Base-by-base conservation (phyloP, 2,888 invertebrate species). In the Eupithecia exiguata region DNA sequence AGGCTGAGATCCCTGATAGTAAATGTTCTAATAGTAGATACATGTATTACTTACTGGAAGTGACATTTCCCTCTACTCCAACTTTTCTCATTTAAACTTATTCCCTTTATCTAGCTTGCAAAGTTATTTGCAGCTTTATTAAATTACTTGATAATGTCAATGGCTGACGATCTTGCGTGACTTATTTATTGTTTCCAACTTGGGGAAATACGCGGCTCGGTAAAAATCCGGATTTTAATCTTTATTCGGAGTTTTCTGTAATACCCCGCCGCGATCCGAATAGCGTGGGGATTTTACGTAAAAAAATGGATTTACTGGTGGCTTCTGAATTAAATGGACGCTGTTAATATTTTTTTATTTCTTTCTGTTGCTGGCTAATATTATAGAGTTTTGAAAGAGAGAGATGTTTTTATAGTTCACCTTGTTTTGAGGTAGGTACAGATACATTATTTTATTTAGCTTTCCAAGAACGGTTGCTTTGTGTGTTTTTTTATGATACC, bases 71-170 rank as follows among this genome's bases (percentile, higher is more conserved):
- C 18, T 46, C 18, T 6, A 18, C 46, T n/a, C n/a, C 5, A 49
- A 49, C 49, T 49, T 49, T 49, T 9, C 49, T 49, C 49, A 9
- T 49, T 49, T 90, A 91, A 91, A 92, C 90, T 91, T 93, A 91
- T 90, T 92, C 86, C 88, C 89, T 89, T 92, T 92, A 92, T 92
- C 92, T 91, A 88, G 88, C 86, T 76, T 84, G 84, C 84, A 86
- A 84, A 89, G 88, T 91, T 92, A 92, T 90, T 88, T 88, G 83
- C 82, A 81, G 85, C 84, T 89, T 91, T 92, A 92, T 92, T 92
- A 91, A 91, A 92, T 92, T 91, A 92, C 92, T 92, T 90, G 88
- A 89, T 90, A 91, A 92, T 92, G 92, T 90, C 91, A 89, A 91
- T 91, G 86, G 86, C 86, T 86, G 82, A 83, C 82, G 86, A 82